Evolutionary conservation across 2,113 vertebrate species (phyloP), one percentile per base, ranked within the genome.

Genomic region (Barbus barbus): DNA sequence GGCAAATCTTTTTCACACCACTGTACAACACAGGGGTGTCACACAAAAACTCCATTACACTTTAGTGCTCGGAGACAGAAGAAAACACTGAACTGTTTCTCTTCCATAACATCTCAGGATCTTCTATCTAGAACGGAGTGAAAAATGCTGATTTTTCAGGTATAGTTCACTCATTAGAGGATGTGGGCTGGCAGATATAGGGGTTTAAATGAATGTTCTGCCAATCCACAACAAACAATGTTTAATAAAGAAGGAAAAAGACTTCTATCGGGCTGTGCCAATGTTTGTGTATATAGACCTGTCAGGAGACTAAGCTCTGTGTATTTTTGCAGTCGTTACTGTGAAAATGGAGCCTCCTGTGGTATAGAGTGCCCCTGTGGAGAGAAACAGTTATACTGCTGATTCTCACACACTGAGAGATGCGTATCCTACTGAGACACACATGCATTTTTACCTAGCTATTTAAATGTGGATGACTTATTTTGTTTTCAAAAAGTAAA

Each of bases 281-380:
- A 71, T 63, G 83, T 82, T 38, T 63, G 76, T 67, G 79, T 78
- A 67, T 69, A 76, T 67, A 44, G 24, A 58, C 12, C 67, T 41
- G 36, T n/a, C 67, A 38, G 51, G 36, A 74, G 67, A 60, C 18
- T 71, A 82, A 38, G n/a, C 48, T 67, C 31, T 51, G 65, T 44
- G 67, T 76, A 69, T 51, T 78, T 82, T 78, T 82, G 33, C 51
- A 82, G 65, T 80, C 13, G 61, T 83, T 83, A 74, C 85, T 24
- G 56, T 24, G 56, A 74, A 81, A 73, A 86, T 28, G 31, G 33
- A 38, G 36, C 83, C 74, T 80, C 85, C 74, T 84, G 87, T 83
- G 83, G 79, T 67, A 71, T 78, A 58, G 9, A 78, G 44, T 79
- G 28, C 84, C 82, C 82, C 87, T 72, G 48, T 14, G 71, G 87